These are phyloP conservation scores for Petaurus breviceps DNA, from an alignment of 2,113 vertebrate genomes.

Conservation along the genomic window DNA sequence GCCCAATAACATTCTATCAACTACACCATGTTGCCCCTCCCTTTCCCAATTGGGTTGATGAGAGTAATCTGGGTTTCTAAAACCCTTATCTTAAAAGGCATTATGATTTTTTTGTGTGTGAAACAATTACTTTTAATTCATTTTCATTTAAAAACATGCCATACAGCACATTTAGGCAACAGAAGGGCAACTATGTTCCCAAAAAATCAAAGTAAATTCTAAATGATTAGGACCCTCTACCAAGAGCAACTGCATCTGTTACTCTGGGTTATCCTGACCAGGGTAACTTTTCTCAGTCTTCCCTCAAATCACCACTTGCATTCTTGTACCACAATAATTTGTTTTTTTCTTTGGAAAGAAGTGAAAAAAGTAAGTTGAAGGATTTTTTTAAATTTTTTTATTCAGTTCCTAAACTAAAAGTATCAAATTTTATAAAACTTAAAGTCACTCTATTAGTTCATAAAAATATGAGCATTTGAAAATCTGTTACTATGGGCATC, in stretches of 20 bases:
- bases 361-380: neutral
- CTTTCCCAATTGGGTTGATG: neutral
- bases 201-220: neutral
- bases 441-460: constrained; percentile 22
- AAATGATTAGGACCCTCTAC: neutral
- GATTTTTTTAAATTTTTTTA: constrained; percentile 6
- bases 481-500: neutral
- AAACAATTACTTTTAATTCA: neutral
- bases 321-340: neutral
- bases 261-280: neutral
- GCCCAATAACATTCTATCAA: neutral
- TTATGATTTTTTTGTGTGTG: neutral
- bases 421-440: constrained; percentile 19
- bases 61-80: neutral
- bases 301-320: neutral
- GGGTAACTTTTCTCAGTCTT: neutral
- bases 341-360: neutral
- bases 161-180: neutral
- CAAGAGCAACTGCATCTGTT: no score
- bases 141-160: neutral
- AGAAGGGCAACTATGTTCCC: neutral
- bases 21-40: neutral
- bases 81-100: neutral
- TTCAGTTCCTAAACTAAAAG: constrained; percentile 9
- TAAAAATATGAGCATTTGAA: constrained; percentile 20